Base-by-base conservation (phyloP, 2,888 invertebrate genomes). In the Acrobasis consociella region DNA sequence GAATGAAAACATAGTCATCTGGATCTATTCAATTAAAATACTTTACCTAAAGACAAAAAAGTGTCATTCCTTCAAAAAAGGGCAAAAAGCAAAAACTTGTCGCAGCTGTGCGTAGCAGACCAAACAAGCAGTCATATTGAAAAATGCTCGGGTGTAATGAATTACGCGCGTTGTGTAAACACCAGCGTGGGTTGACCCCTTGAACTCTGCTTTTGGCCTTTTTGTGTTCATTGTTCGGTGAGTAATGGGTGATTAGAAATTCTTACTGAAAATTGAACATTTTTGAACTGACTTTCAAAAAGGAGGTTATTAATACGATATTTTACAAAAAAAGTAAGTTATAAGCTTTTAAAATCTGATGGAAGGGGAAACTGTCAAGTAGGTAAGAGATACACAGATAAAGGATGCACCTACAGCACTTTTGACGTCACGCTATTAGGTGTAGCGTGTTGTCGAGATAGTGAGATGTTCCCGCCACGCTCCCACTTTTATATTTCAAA, bases 91-190 rank as follows among this genome's bases (percentile, higher is more conserved):
- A 55, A 56, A 56, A 22, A 22, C 11, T 31, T 13, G 38, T 9
- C 38, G 56, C 56, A 56, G 56, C 56, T 56, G 56, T 22, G 13
- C 22, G 56, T 11, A 2, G 42, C 46, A 56, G 56, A 56, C 56
- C 46, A 56, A 56, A 56, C 56, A 56, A 13, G 17, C 42, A 42
- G 42, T 42, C 56, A 56, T 13, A 17, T 17, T 56, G 56, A 56
- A 56, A 56, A 56, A 56, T 56, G 42, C 9, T 46, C 56, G 56
- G 7, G 3, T 42, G 17, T 11, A 56, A 56, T 56, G 56, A 56
- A 56, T 56, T 56, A 56, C 22, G 17, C 42, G 42, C 56, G 56
- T 22, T 22, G 39, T 42, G 42, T 42, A 56, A 56, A 56, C 56
- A 56, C 56, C 56, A 56, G 17, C 8, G 11, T 39, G n/a, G 17